These are phyloP conservation scores for Enchytraeus crypticus DNA, from an alignment of 2,888 invertebrate species.

Conservation along the genomic window DNA sequence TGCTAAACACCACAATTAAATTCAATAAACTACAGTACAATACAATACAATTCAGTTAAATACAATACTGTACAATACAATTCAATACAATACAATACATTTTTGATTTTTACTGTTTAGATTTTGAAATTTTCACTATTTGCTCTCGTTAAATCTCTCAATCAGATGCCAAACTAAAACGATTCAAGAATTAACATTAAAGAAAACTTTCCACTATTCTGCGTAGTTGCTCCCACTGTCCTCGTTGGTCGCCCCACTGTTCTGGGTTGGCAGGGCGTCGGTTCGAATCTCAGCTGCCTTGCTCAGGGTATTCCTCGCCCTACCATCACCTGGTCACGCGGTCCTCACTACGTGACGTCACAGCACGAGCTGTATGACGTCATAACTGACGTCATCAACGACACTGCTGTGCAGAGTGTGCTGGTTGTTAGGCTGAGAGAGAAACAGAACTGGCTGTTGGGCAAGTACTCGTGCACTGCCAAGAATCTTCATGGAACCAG, in stretches of 20 bases:
- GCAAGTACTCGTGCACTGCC: background rate
- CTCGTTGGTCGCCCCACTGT: background rate
- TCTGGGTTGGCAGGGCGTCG: background rate
- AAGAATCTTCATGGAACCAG: background rate
- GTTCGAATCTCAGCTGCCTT: background rate
- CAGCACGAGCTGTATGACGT: background rate
- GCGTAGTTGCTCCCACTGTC: background rate
- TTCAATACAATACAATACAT: too few species aligned
- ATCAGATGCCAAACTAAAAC: too few species aligned
- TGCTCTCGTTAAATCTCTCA: too few species aligned
- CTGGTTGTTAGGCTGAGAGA: background rate
- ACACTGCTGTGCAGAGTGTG: background rate
- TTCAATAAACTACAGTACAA: too few species aligned
- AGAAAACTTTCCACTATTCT: background rate
- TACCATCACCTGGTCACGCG: background rate
- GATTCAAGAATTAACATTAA: too few species aligned
- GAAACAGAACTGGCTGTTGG: background rate
- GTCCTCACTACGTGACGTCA: background rate
- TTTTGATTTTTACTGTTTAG: too few species aligned
- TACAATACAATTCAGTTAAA: too few species aligned
- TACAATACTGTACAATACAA: too few species aligned
- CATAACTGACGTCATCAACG: background rate
- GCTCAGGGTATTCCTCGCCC: background rate
- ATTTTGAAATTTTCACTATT: too few species aligned
- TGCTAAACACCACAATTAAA: too few species aligned